Evolutionary conservation across 1,140 invertebrate genomes (phyloP).

Genomic region (Sweltsa coloradensis): DNA sequence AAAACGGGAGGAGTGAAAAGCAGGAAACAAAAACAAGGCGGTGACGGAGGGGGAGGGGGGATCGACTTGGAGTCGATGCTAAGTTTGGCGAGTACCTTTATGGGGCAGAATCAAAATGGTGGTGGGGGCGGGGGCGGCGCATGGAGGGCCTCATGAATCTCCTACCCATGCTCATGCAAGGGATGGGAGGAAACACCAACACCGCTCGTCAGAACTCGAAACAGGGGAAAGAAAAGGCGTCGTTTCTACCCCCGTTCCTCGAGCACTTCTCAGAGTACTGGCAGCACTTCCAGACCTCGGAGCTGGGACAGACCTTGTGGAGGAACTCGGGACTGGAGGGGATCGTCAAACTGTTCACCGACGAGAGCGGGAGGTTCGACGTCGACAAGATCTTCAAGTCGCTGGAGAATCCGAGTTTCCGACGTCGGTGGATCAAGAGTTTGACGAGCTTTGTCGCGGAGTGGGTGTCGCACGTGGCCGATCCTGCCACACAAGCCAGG

Average conservation of each 20-base stretch:
- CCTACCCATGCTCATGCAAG: constrained; percentile 4
- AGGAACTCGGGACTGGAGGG: constrained; percentile 54
- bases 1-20: background rate
- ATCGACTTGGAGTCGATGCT: constrained; percentile 7
- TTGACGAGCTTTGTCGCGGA: constrained; percentile 60
- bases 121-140: background rate
- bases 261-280: constrained; percentile 60
- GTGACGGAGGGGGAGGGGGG: constrained; percentile 1
- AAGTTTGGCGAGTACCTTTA: constrained; percentile 2
- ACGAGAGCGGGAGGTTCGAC: constrained; percentile 50
- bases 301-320: constrained; percentile 57
- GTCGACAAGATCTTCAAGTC: constrained; percentile 58
- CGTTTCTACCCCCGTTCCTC: constrained; percentile 50
- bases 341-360: constrained; percentile 43
- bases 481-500: constrained; percentile 60
- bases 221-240: background rate
- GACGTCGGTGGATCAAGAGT: constrained; percentile 62
- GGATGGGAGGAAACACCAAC: background rate
- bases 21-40: background rate
- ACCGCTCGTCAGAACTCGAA: background rate
- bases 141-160: constrained; percentile 6
- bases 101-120: background rate
- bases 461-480: constrained; percentile 56
- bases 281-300: constrained; percentile 66
- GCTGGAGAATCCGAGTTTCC: constrained; percentile 61